Percentiles rank a stretch among this genome's conserved stretches.
phyloP scores from a whole-genome alignment of 2,797 vertebrate genomes.

The Notolepis coatsorum region DNA sequence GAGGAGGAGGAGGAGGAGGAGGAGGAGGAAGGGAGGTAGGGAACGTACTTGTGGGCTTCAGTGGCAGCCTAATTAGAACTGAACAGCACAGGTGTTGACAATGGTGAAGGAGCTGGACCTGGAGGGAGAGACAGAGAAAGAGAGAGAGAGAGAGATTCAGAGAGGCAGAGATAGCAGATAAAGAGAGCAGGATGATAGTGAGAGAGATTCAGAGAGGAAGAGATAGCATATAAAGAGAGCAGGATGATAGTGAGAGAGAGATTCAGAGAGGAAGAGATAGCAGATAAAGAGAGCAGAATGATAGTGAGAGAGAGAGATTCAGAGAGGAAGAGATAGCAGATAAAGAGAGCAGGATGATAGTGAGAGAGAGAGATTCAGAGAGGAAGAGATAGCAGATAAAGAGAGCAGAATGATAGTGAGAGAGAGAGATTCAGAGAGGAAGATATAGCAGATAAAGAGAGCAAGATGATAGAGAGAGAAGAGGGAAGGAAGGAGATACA shows the following conservation, averaged over 20 bases:
- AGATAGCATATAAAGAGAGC: too few relatives aligned
- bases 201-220: not conserved
- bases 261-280: constrained; percentile 3
- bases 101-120: constrained; percentile 27
- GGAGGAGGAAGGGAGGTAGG: constrained; percentile 12
- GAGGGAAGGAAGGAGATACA: constrained; percentile 33
- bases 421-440: constrained; percentile 12
- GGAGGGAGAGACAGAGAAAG: constrained; percentile 20
- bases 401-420: constrained; percentile 24
- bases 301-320: not conserved
- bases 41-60: constrained; percentile 69
- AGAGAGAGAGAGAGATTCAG: constrained; percentile 6
- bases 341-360: constrained; percentile 1
- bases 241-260: not conserved
- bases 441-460: constrained; percentile 31
- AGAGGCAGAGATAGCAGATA: too few relatives aligned
- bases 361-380: not conserved
- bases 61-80: constrained; percentile 69
- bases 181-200: too few relatives aligned
- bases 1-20: constrained; percentile 33
- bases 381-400: constrained; percentile 33
- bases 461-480: too few relatives aligned
- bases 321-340: constrained; percentile 5
- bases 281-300: too few relatives aligned
- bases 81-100: constrained; percentile 52